Evolutionary conservation across 2,113 vertebrate genomes (phyloP).

Genomic region (Hylia prasina): DNA sequence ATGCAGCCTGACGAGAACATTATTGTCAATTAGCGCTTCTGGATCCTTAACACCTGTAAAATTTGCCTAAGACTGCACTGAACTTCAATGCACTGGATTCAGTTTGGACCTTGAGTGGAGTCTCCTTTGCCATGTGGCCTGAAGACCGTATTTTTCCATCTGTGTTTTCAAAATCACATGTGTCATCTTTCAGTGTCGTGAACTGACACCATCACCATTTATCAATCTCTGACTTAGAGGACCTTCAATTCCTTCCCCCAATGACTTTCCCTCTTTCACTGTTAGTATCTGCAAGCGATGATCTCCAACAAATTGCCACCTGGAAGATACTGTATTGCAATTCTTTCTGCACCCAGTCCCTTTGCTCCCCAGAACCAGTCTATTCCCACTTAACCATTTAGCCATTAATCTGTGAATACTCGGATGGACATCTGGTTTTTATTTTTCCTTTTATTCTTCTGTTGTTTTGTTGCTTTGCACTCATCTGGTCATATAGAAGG

Average conservation of each 20-base stretch:
- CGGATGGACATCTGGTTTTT: neutral
- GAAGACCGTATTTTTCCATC: neutral
- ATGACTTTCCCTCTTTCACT: neutral
- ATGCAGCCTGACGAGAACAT: neutral
- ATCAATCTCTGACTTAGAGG: neutral
- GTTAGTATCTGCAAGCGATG: neutral
- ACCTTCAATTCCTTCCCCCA: neutral
- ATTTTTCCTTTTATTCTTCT: neutral
- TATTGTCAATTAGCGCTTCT: neutral
- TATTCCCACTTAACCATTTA: neutral
- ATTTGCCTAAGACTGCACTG: neutral
- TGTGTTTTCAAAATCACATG: neutral
- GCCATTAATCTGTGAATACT: neutral
- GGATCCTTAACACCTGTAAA: neutral
- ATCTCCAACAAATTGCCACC: neutral
- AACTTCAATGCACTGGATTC: neutral
- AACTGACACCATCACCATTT: neutral
- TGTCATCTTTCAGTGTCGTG: neutral
- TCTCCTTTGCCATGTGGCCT: neutral
- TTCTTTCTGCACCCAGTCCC: neutral
- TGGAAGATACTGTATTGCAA: neutral
- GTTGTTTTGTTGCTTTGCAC: neutral
- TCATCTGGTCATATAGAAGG: neutral
- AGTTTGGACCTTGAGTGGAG: neutral
- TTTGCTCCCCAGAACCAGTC: neutral